These are phyloP conservation scores for Gopherus evgoodei DNA, from an alignment of 2,113 vertebrate species.

Conservation along the genomic window DNA sequence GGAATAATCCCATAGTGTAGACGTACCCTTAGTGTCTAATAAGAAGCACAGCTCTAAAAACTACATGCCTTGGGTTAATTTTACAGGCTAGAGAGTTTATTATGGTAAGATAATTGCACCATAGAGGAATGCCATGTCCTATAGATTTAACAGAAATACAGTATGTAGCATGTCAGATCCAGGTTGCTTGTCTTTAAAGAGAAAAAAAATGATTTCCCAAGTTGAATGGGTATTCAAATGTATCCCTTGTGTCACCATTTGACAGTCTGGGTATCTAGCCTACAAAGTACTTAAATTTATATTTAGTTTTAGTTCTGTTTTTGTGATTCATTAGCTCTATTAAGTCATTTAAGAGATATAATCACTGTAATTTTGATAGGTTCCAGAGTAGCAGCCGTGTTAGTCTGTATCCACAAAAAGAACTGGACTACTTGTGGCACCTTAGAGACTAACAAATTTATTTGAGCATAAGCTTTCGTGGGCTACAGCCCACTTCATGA, in stretches of 20 bases:
- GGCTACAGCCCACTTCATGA: no score
- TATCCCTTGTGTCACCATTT: background rate
- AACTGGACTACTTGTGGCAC: no score
- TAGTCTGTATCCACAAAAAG: no score
- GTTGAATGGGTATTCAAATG: background rate
- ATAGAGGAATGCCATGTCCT: background rate
- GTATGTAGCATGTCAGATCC: background rate
- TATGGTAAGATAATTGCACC: background rate
- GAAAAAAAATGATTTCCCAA: background rate
- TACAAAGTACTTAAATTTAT: background rate
- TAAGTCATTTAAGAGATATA: conserved; percentile 27
- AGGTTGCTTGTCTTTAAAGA: background rate
- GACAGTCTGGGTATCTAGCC: background rate
- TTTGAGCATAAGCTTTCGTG: no score
- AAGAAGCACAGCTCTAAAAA: background rate
- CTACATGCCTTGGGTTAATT: background rate
- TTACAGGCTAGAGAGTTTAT: background rate
- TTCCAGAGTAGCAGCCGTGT: no score
- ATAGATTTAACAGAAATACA: background rate
- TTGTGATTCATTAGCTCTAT: conserved; percentile 27
- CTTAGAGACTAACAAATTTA: no score
- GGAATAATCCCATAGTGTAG: no score
- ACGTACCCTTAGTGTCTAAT: background rate
- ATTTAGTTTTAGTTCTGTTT: conserved; percentile 25
- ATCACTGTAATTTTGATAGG: conserved; percentile 32